These are phyloP conservation scores for Micromesistius poutassou DNA, from an alignment of 2,797 vertebrate species.

Conservation along the genomic window DNA sequence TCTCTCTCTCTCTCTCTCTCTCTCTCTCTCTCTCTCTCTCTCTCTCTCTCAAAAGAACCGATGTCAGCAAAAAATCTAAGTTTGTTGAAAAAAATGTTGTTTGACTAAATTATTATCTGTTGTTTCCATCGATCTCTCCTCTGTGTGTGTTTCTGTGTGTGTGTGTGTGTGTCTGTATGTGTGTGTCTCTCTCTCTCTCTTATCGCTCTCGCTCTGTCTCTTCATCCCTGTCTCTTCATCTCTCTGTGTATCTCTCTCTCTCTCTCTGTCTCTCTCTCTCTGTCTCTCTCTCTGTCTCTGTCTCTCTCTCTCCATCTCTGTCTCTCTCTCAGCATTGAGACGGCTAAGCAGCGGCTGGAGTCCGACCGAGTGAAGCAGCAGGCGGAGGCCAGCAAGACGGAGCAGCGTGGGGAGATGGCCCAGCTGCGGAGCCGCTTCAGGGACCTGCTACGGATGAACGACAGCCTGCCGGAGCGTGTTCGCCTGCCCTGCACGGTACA, in stretches of 20 bases:
- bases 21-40: background rate
- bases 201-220: too few relatives aligned
- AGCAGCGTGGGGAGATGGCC: conserved; percentile 68
- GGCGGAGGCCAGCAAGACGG: conserved; percentile 74
- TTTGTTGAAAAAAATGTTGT: too few relatives aligned
- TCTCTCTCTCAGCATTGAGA: conserved; percentile 79
- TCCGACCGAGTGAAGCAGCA: conserved; percentile 72
- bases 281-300: background rate
- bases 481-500: conserved; percentile 75
- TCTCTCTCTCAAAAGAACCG: too few relatives aligned
- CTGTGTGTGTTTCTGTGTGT: background rate
- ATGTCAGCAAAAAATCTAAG: too few relatives aligned
- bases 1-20: too few relatives aligned
- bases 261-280: background rate
- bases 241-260: background rate
- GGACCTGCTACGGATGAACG: conserved; percentile 74
- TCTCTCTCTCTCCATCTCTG: background rate
- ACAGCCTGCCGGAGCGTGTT: conserved; percentile 77
- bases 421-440: conserved; percentile 71
- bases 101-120: too few relatives aligned
- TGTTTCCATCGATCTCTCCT: background rate
- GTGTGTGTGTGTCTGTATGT: background rate
- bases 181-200: background rate
- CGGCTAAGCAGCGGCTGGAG: conserved; percentile 79
- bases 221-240: background rate